Conservation (phyloP, 2,797 vertebrate species). For the Phrynocephalus forsythii region DNA sequence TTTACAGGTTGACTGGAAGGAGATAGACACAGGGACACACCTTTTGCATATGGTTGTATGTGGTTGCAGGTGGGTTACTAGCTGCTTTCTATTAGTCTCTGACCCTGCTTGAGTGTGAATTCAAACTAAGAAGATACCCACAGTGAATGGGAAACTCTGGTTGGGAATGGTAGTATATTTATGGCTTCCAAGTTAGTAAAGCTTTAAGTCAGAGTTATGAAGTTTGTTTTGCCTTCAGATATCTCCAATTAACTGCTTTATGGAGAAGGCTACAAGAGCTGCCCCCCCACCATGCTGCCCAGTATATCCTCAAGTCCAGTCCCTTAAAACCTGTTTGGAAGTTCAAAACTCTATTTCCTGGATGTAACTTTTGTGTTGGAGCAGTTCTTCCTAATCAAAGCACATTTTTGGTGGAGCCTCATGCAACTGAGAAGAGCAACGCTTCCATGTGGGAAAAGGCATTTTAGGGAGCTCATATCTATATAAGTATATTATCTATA, state of each 20-base stretch:
- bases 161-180: neutral
- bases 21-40: neutral
- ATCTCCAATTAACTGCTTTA: neutral
- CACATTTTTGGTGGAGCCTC: no score
- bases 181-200: neutral
- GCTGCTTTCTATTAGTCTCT: no score
- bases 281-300: no score
- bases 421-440: no score
- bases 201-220: neutral
- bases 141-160: neutral
- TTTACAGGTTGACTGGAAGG: neutral
- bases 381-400: neutral
- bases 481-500: neutral
- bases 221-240: neutral
- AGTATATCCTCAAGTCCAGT: neutral
- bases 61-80: neutral
- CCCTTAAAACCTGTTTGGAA: neutral
- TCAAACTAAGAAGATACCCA: neutral
- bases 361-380: no score
- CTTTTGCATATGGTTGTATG: neutral
- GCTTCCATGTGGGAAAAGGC: neutral
- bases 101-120: neutral
- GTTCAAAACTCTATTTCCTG: neutral
- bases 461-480: neutral
- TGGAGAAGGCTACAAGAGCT: neutral